A percentile compares a stretch with the other conserved stretches of the same genome.
Conservation (phyloP, 2,113 vertebrate species). For the Actenoides lindsayi region DNA sequence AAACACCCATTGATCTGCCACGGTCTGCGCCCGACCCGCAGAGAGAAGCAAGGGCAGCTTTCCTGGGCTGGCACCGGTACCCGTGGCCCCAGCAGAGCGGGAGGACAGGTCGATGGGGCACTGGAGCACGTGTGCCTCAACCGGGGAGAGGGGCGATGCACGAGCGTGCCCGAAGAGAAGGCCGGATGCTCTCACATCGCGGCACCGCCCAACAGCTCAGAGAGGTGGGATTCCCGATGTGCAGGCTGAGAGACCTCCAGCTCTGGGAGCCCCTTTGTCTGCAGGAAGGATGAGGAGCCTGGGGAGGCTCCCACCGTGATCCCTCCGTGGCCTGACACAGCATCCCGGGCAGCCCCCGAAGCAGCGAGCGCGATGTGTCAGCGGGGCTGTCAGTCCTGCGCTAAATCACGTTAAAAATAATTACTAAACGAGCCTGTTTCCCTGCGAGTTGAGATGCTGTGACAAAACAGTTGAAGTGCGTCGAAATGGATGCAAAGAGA, state of each 20-base stretch:
- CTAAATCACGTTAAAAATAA: not conserved
- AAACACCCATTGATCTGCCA: not conserved
- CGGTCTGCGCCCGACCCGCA: fast-evolving
- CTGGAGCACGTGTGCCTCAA: fast-evolving
- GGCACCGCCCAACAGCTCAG: not conserved
- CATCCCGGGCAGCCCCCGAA: not conserved
- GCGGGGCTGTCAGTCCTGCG: not conserved
- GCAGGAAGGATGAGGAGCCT: not conserved
- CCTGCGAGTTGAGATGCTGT: not conserved
- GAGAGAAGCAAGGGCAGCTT: not conserved
- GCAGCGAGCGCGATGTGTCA: fast-evolving
- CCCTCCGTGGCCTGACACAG: not conserved
- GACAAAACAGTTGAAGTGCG: not conserved
- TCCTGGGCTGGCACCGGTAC: fast-evolving
- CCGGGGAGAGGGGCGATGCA: not conserved
- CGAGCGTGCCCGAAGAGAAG: fast-evolving
- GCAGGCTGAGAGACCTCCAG: not conserved
- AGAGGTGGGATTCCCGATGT: fast-evolving
- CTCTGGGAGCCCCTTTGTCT: fast-evolving
- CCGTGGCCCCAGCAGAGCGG: fast-evolving
- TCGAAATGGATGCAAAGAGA: not conserved
- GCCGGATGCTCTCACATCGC: fast-evolving
- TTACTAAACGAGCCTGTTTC: not conserved
- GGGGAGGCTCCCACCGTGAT: not conserved
- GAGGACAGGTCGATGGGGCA: not conserved